Conservation (phyloP, 1,140 invertebrate genomes). For the Thrips palmi region DNA sequence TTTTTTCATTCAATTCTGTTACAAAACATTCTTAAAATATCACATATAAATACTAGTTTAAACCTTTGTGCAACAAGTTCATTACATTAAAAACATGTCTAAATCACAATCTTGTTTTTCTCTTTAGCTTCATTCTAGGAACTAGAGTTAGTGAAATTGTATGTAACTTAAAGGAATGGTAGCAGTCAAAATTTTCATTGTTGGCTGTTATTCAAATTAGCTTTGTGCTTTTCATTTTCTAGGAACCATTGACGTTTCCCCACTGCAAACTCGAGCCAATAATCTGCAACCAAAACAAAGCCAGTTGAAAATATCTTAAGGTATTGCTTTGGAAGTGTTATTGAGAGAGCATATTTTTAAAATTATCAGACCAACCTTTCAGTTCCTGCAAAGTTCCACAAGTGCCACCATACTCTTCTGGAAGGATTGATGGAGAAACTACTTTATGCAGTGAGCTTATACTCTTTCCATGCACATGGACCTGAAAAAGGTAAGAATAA, state of each 20-base stretch:
- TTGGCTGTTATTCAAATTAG: too few relatives aligned
- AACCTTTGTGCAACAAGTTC: too few relatives aligned
- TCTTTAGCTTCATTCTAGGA: too few relatives aligned
- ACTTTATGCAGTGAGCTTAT: slow-evolving; percentile 23
- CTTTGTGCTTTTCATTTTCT: slow-evolving; percentile 21
- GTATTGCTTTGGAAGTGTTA: not conserved
- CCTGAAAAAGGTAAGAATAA: slow-evolving; percentile 14
- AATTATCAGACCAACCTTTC: slow-evolving; percentile 23
- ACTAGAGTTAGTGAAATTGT: too few relatives aligned
- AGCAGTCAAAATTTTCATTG: too few relatives aligned
- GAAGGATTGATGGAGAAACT: slow-evolving; percentile 29
- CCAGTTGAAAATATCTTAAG: not conserved
- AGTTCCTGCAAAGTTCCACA: slow-evolving; percentile 29
- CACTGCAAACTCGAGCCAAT: slow-evolving; percentile 32
- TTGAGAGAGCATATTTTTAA: not conserved
- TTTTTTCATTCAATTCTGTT: too few relatives aligned
- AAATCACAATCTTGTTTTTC: too few relatives aligned
- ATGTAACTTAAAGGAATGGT: too few relatives aligned
- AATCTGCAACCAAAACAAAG: slow-evolving; percentile 19
- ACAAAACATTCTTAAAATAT: too few relatives aligned
- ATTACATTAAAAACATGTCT: too few relatives aligned
- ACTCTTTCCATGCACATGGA: slow-evolving; percentile 26
- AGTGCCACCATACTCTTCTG: slow-evolving; percentile 37
- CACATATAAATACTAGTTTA: too few relatives aligned
- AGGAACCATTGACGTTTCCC: slow-evolving; percentile 32